Percentiles rank a stretch among this genome's conserved stretches.
phyloP scores from a whole-genome alignment of 2,113 vertebrate genomes.

The Cyanoramphus novaezelandiae region DNA sequence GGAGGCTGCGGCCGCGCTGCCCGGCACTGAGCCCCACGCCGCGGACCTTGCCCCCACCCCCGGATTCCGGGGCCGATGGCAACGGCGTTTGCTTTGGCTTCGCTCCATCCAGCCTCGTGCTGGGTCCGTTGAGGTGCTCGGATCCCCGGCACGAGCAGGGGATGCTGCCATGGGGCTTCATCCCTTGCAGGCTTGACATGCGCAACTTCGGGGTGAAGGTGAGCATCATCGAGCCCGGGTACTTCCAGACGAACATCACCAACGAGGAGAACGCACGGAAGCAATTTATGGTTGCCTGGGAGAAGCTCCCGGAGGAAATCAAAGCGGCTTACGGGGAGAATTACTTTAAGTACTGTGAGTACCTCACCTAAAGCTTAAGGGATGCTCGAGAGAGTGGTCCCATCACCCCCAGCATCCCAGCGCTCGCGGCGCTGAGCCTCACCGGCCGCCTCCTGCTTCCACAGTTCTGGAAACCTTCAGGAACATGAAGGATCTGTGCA shows the following conservation, averaged over 20 bases:
- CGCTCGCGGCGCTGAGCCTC: accelerated
- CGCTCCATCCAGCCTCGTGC: accelerated
- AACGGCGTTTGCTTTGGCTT: background rate
- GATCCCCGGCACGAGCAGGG: too few relatives aligned
- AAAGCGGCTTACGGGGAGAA: conserved; percentile 71
- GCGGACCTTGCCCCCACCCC: accelerated
- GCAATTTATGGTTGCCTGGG: conserved; percentile 32
- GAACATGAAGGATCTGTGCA: background rate
- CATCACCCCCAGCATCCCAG: accelerated
- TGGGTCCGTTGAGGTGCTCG: accelerated
- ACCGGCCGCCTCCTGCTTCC: accelerated
- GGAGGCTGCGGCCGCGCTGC: accelerated
- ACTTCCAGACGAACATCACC: conserved; percentile 62
- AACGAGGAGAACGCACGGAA: accelerated
- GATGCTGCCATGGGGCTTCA: background rate
- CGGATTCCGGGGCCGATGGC: accelerated
- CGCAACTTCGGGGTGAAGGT: conserved; percentile 71
- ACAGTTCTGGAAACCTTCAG: accelerated
- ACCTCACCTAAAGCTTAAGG: background rate
- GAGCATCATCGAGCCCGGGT: conserved; percentile 69
- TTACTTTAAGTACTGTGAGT: conserved; percentile 72
- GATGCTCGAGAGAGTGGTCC: background rate
- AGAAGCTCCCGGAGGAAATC: conserved; percentile 67
- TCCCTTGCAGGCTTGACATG: conserved; percentile 69
- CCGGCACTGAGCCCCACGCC: background rate